Percentiles rank a stretch among this genome's conserved stretches.
phyloP scores from a whole-genome alignment of 2,113 vertebrate genomes.

The Haemorhous mexicanus region DNA sequence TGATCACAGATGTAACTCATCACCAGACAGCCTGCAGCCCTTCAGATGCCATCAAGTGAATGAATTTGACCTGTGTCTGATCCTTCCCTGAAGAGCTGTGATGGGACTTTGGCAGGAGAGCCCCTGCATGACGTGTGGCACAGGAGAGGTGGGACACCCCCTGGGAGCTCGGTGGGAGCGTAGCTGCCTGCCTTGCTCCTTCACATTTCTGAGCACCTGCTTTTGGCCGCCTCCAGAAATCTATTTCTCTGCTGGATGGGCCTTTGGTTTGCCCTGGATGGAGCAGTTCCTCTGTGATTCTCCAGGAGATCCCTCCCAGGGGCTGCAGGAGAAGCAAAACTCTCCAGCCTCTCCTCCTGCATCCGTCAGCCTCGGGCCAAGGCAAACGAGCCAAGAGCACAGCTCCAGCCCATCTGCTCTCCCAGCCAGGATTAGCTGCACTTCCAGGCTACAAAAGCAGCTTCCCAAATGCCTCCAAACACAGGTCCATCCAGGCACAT shows the following conservation, averaged over 20 bases:
- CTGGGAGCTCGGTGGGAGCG: rapidly evolving
- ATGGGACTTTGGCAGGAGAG: background rate
- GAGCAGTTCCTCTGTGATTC: background rate
- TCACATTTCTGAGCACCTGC: background rate
- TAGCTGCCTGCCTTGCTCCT: background rate
- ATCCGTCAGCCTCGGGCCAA: background rate
- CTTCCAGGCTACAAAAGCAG: background rate
- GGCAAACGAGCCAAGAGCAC: rapidly evolving
- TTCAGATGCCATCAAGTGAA: background rate
- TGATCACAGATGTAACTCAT: background rate
- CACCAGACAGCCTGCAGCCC: background rate
- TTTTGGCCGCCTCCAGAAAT: background rate
- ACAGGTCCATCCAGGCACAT: background rate
- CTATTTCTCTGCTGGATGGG: rapidly evolving
- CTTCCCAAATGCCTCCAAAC: background rate
- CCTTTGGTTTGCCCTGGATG: background rate
- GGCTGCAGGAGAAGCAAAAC: background rate
- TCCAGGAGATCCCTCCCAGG: background rate
- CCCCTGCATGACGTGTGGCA: background rate
- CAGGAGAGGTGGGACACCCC: background rate
- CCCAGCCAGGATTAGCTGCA: background rate
- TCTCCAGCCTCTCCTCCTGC: background rate
- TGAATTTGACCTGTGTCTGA: background rate
- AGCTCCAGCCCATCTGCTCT: background rate
- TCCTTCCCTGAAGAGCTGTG: background rate